Evolutionary conservation across 1,140 invertebrate species (phyloP).

Genomic region (Caerostris darwini): DNA sequence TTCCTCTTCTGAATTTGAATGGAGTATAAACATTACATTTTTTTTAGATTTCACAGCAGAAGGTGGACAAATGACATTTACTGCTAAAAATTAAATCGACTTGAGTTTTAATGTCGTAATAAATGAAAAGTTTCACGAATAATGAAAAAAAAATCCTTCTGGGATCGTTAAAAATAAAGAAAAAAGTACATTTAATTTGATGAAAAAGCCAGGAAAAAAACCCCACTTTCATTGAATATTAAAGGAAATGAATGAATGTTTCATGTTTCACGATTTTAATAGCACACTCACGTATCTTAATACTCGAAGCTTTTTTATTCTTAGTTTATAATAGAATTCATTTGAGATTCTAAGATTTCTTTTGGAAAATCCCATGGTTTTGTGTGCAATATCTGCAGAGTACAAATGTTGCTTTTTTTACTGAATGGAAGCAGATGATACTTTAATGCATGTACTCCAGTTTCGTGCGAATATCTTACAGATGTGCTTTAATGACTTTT

Average conservation of each 20-base stretch:
- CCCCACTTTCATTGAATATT: background rate
- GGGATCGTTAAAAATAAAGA: too few relatives aligned
- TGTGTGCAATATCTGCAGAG: background rate
- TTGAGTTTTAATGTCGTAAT: too few relatives aligned
- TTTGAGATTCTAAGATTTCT: background rate
- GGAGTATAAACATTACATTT: too few relatives aligned
- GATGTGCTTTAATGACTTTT: too few relatives aligned
- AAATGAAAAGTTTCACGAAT: too few relatives aligned
- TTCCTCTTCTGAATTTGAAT: too few relatives aligned
- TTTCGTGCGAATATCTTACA: background rate
- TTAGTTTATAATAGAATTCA: too few relatives aligned
- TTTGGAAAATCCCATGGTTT: background rate
- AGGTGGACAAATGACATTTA: too few relatives aligned
- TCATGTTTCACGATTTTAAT: too few relatives aligned
- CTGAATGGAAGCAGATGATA: background rate
- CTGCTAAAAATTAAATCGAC: too few relatives aligned
- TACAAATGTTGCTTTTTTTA: background rate
- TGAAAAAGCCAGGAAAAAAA: background rate
- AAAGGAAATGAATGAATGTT: background rate
- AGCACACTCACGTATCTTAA: background rate
- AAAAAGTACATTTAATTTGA: constrained; percentile 15
- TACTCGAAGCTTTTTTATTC: background rate
- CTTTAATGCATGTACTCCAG: background rate
- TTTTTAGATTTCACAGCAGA: too few relatives aligned
- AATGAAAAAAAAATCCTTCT: too few relatives aligned